phyloP scores from a whole-genome alignment of 2,113 vertebrate genomes.

The Deroptyus accipitrinus region DNA sequence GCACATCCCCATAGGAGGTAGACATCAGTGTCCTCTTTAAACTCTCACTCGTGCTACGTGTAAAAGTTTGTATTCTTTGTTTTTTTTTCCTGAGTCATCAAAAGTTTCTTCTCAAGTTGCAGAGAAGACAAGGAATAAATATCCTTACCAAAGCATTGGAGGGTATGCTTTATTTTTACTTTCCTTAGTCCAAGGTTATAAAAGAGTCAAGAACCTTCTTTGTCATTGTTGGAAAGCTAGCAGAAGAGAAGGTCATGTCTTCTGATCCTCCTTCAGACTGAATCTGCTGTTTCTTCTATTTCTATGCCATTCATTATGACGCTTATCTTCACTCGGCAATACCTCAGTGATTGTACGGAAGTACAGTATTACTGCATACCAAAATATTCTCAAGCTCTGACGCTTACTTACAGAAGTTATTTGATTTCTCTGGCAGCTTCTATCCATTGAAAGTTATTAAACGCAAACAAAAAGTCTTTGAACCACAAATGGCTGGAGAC shows the following conservation, averaged over 20 bases:
- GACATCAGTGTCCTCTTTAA: not conserved
- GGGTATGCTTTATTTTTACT: not conserved
- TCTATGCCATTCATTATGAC: not conserved
- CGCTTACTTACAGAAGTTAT: slow-evolving; percentile 6
- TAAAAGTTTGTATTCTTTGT: not conserved
- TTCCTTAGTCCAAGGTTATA: not conserved
- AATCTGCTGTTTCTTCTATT: not conserved
- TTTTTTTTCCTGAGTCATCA: not conserved
- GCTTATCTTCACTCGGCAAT: slow-evolving; percentile 18
- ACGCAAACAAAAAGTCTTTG: not conserved
- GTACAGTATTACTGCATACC: not conserved
- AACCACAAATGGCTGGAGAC: not conserved
- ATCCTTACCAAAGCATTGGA: not conserved
- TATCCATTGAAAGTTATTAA: not conserved
- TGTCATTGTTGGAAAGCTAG: not conserved
- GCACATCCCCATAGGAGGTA: not conserved
- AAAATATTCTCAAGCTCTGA: slow-evolving; percentile 36
- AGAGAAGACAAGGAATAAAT: not conserved
- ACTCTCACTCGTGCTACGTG: not conserved
- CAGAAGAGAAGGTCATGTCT: not conserved
- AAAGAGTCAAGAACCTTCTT: slow-evolving; percentile 20
- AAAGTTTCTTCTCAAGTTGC: not conserved
- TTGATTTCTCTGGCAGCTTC: slow-evolving; percentile 22
- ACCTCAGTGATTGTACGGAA: not conserved
- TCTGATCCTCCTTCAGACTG: slow-evolving; percentile 17